A percentile compares a stretch with the other conserved stretches of the same genome.
Conservation (phyloP, 2,888 invertebrate species). For the Blastobasis lacticolella region DNA sequence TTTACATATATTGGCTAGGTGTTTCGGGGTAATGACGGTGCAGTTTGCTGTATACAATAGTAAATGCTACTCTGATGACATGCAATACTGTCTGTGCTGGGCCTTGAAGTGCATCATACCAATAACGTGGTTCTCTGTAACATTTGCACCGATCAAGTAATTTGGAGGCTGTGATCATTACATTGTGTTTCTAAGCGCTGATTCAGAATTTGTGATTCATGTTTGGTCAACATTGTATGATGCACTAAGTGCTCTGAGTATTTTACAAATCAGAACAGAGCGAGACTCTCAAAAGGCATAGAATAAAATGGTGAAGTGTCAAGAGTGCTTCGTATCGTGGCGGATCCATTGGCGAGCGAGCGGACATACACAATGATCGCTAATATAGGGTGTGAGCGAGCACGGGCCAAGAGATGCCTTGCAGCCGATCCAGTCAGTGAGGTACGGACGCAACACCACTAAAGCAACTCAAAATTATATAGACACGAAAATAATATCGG, state of each 20-base stretch:
- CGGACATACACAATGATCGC: slow-evolving; percentile 72
- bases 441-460: slow-evolving; percentile 74
- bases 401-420: slow-evolving; percentile 69
- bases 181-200: slow-evolving; percentile 14
- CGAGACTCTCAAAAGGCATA: slow-evolving; percentile 62
- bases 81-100: slow-evolving; percentile 65
- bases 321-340: slow-evolving; percentile 60
- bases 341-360: slow-evolving; percentile 65
- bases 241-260: slow-evolving; percentile 61
- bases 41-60: slow-evolving; percentile 59
- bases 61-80: slow-evolving; percentile 61
- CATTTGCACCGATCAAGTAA: slow-evolving; percentile 25
- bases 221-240: slow-evolving; percentile 51
- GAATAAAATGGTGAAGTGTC: slow-evolving; percentile 57
- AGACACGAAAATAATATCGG: slow-evolving; percentile 71
- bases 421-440: slow-evolving; percentile 72
- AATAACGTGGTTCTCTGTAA: slow-evolving; percentile 40
- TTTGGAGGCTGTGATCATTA: slow-evolving; percentile 5
- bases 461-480: slow-evolving; percentile 72
- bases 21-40: slow-evolving; percentile 62
- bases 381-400: slow-evolving; percentile 68
- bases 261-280: slow-evolving; percentile 57
- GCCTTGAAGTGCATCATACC: slow-evolving; percentile 69
- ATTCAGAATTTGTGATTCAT: slow-evolving; percentile 21
- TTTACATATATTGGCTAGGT: slow-evolving; percentile 49